Base-by-base conservation (phyloP, 2,888 invertebrate genomes). In the Cheilosia vernalis region DNA sequence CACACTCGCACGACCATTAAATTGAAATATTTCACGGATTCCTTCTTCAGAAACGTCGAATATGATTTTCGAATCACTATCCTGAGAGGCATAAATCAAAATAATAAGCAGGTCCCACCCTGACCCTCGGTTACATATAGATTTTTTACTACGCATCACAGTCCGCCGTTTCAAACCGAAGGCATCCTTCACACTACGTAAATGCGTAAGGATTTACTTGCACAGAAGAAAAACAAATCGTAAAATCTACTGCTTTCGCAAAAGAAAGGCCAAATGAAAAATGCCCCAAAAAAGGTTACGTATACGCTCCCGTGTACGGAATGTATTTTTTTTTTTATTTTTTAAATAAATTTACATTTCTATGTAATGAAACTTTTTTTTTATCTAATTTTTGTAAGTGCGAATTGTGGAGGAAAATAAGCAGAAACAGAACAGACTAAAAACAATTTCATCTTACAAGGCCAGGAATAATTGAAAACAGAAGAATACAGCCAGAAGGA, bases 381-480 rank as follows among this genome's bases (percentile, higher is more conserved):
- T 56, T 55, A 24, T 6, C 27, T 30, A 42, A 10, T 42, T 66
- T 44, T 7, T 37, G 30, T 37, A 33, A 40, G 70, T 47, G 37
- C 24, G 24, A 44, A n/a, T 10, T 53, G 21, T 58, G 51, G n/a
- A 60, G 42, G 56, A 24, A 30, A 76, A 40, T 13, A 37, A 24
- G 37, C 15, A 58, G 58, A 51, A 61, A 55, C 5, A 27, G 7
- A 27, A 27, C 6, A 27, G 49, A 56, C 30, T 6, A 77, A 60
- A 53, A 44, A 72, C 47, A 63, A 60, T 42, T 44, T 44, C 9
- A 19, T 19, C 55, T 19, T 3, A 15, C 66, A 83, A 83, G 83
- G 78, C 44, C 63, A 61, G 15, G 55, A 66, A 60, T 77, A 82
- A 82, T 66, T 77, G 70, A 77, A 77, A 69, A 72, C n/a, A 44